Evolutionary conservation across 2,888 invertebrate species (phyloP), one percentile per base, ranked within the genome.

Genomic region (Ceramica pisi): DNA sequence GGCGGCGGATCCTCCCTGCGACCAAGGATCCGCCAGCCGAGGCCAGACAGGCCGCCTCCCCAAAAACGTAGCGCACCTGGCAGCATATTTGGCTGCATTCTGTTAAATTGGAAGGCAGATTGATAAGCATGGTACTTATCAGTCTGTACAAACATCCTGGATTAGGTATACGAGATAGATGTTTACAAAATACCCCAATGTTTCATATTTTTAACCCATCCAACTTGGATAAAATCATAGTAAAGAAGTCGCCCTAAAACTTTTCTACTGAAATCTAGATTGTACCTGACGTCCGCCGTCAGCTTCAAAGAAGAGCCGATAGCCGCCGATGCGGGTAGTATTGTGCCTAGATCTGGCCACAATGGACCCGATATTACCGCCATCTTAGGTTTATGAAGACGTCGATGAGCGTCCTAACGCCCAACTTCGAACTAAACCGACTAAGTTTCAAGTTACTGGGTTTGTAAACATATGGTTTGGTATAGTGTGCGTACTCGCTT

Each of bases 371-470:
- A 66, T 64, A 67, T 56, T 41, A 61, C 60, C 55, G 31, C n/a
- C 41, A 50, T 64, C 57, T 61, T 31, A 16, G 4, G 55, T 60
- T 72, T 65, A 72, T 73, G 74, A 65, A 46, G 56, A 69, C 50
- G 63, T 71, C 78, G 70, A 81, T 78, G 62, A 63, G n/a, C 64
- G 55, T 21, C 35, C 31, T 55, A 57, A 51, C 46, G 41, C 16
- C 38, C 19, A 75, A 75, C 71, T 81, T 66, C 7, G 38, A 41
- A 64, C 65, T 44, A 23, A 65, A 66, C 60, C 26, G 60, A 63
- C 67, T 19, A 81, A 73, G 72, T 81, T 81, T 72, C 61, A 60
- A 75, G 68, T 79, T 68, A 46, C 8, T 31, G 44, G 9, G 7
- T 31, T 61, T 67, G 71, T 26, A 75, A 80, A 79, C 51, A 71